These are phyloP conservation scores for Drosophila mercatorum DNA, from an alignment of 2,888 invertebrate genomes.

Conservation along the genomic window DNA sequence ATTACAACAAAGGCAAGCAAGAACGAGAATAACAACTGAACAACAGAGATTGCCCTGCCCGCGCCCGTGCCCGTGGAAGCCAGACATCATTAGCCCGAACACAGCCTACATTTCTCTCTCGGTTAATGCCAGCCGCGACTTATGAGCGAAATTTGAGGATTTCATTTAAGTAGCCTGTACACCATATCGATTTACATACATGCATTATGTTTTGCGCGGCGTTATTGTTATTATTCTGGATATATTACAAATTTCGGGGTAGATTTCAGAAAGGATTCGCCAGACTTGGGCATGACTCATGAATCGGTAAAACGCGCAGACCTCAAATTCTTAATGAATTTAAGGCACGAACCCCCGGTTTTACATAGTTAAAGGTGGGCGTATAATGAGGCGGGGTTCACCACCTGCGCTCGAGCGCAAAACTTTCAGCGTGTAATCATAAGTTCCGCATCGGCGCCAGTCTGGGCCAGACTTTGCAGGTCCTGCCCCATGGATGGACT, in stretches of 20 bases:
- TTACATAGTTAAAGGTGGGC: constrained; percentile 51
- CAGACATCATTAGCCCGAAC: constrained; percentile 33
- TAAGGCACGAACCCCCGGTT: constrained; percentile 65
- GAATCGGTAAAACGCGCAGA: constrained; percentile 46
- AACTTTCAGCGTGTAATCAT: constrained; percentile 53
- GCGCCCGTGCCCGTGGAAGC: constrained; percentile 4
- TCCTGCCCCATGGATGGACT: constrained; percentile 10
- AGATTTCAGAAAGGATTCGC: constrained; percentile 53
- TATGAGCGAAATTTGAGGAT: constrained; percentile 64
- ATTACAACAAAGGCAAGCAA: constrained; percentile 30
- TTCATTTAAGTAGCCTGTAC: constrained; percentile 54
- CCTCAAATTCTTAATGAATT: constrained; percentile 66
- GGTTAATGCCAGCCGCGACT: constrained; percentile 77
- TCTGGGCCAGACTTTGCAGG: constrained; percentile 24
- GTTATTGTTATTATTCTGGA: constrained; percentile 2
- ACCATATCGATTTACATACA: constrained; percentile 11
- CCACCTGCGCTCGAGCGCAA: constrained; percentile 14
- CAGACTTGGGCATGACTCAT: constrained; percentile 58
- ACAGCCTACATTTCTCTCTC: constrained; percentile 24
- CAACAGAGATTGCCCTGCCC: constrained; percentile 14
- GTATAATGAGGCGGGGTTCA: constrained; percentile 46
- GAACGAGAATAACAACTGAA: constrained; percentile 5
- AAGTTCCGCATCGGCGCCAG: constrained; percentile 63
- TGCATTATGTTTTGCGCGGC: background rate
- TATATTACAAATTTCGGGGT: constrained; percentile 2